These are phyloP conservation scores for Epinotia brunnichana DNA, from an alignment of 2,888 invertebrate species.

Conservation along the genomic window DNA sequence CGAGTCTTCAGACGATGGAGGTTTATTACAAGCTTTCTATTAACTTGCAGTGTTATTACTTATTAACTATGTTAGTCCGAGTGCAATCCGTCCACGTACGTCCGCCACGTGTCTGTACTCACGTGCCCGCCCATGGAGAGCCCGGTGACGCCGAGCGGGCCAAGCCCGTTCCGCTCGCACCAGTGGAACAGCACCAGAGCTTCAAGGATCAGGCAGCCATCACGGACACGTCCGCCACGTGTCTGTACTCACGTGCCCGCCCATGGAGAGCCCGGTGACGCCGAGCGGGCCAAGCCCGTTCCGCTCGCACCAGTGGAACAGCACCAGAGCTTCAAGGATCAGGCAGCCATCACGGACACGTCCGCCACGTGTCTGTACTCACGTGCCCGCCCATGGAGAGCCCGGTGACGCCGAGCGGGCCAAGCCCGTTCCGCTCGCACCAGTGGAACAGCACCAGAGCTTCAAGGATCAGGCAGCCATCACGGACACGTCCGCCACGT, in stretches of 20 bases:
- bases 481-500: neutral
- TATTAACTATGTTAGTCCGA: no score
- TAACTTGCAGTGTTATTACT: no score
- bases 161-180: constrained; percentile 95
- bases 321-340: constrained; percentile 94
- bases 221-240: neutral
- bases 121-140: constrained; percentile 99
- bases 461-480: constrained; percentile 89
- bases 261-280: constrained; percentile 98
- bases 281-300: constrained; percentile 96
- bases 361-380: constrained; percentile 62
- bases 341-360: constrained; percentile 64
- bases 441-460: constrained; percentile 95
- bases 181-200: constrained; percentile 95
- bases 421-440: constrained; percentile 95
- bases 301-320: constrained; percentile 96
- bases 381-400: constrained; percentile 99
- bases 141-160: constrained; percentile 96
- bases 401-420: constrained; percentile 97
- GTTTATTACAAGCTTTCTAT: no score
- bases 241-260: constrained; percentile 92
- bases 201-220: constrained; percentile 89
- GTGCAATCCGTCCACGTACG: neutral
- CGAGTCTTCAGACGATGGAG: no score
- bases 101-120: constrained; percentile 62